Evolutionary conservation across 2,797 vertebrate genomes (phyloP).

Genomic region (Crax fasciolata): DNA sequence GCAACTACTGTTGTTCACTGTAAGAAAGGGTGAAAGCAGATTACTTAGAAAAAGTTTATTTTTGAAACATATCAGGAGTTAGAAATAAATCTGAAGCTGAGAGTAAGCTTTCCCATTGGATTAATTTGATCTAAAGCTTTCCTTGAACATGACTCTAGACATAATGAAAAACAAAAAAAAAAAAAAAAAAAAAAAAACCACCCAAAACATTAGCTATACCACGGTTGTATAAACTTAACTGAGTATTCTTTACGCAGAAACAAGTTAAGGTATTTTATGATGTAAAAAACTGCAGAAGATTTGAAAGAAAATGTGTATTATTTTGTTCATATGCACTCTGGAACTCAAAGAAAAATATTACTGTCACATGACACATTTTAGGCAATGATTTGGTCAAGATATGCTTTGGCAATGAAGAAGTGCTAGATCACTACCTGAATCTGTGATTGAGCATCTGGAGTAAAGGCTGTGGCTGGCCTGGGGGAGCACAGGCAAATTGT

Average conservation of each 20-base stretch:
- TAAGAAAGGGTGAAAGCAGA: neutral
- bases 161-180: neutral
- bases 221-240: neutral
- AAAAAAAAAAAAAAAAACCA: neutral
- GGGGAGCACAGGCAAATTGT: too few relatives aligned
- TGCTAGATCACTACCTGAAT: too few relatives aligned
- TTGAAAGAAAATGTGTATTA: neutral
- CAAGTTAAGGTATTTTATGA: neutral
- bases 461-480: too few relatives aligned
- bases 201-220: neutral
- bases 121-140: neutral
- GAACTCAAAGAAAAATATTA: neutral
- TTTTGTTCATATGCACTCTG: neutral
- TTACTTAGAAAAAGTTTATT: neutral
- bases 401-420: too few relatives aligned
- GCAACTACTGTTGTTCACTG: neutral
- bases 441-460: too few relatives aligned
- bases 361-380: neutral
- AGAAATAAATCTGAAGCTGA: neutral
- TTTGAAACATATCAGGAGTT: neutral
- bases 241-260: neutral
- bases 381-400: too few relatives aligned
- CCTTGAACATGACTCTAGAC: neutral
- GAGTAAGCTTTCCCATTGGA: neutral
- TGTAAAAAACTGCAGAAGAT: neutral